Conservation (phyloP, 2,888 invertebrate species). For the Tanytarsus gracilentus region DNA sequence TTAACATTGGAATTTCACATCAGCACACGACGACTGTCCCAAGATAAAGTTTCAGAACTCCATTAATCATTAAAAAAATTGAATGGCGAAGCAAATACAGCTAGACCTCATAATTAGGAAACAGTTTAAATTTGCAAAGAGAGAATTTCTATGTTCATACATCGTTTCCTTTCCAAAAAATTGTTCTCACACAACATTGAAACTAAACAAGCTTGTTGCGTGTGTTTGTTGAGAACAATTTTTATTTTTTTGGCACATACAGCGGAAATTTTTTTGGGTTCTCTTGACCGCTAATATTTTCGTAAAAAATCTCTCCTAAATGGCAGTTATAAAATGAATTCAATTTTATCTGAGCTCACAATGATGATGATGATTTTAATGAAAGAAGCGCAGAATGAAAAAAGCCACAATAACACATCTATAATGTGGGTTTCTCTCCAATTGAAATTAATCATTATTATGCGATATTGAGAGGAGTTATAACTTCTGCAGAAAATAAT, state of each 20-base stretch:
- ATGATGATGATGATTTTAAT: constrained; percentile 1
- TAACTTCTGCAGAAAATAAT: too few species aligned
- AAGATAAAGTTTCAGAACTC: neutral
- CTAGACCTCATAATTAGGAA: constrained; percentile 20
- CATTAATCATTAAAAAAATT: constrained; percentile 12
- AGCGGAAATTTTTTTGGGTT: constrained; percentile 3
- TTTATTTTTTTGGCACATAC: constrained; percentile 22
- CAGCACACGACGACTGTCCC: neutral
- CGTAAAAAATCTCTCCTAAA: neutral
- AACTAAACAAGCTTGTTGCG: neutral
- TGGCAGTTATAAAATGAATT: constrained; percentile 15
- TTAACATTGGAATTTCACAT: constrained; percentile 18
- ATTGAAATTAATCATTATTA: constrained; percentile 17
- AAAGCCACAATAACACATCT: constrained; percentile 7
- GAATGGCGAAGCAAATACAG: neutral
- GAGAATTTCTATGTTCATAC: neutral
- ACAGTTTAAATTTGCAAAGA: constrained; percentile 20
- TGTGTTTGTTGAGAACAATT: neutral
- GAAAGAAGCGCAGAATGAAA: constrained; percentile 1
- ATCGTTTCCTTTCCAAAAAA: neutral
- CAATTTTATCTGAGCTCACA: neutral
- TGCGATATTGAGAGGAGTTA: too few species aligned
- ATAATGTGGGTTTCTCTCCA: neutral
- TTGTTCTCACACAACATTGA: too few species aligned
- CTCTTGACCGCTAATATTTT: constrained; percentile 19